Base-by-base conservation (phyloP, 2,113 vertebrate species). In the Forbesichthys agassizii region DNA sequence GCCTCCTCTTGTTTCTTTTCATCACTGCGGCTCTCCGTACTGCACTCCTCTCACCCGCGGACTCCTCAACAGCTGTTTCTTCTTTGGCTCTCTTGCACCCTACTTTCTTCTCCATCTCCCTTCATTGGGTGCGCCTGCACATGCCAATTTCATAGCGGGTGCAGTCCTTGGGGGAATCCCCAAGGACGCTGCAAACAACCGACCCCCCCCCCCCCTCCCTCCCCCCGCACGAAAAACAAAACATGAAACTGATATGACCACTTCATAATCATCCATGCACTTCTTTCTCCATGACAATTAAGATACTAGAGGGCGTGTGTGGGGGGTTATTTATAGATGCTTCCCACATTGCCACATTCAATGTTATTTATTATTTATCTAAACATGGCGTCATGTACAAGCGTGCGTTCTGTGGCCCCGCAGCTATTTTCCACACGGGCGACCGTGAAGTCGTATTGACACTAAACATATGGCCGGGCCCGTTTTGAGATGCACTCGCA, bases 371-470 rank as follows among this genome's bases (percentile, higher is more conserved):
- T 27, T 27, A 2, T 27, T 27, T 27, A 91, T 92, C 86, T 84
- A 88, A 91, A 90, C 80, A 84, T 77, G 77, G 79, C 85, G 64
- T 81, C 86, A 77, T 84, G 82, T 48, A 57, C 72, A 66, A 84
- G 84, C 81, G 84, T 81, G 84, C 86, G 83, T 91, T 87, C 76
- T 75, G 80, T 79, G 83, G 89, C 89, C 90, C 77, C 73, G 70
- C 48, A 89, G 92, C 89, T 90, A 92, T 93, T 92, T 93, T 93
- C 92, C 91, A 92, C 89, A 91, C 84, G 81, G 87, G 89, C 88
- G 85, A 92, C 89, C 89, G 83, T 92, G 91, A 93, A 93, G 91
- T 92, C 89, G 83, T 93, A 92, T 92, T 93, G 92, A 92, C 91
- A 92, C 91, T 90, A 90, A 91, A 92, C 92, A 93, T 93, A 93